Evolutionary conservation across 2,113 vertebrate species (phyloP).

Genomic region (Prionailurus bengalensis): DNA sequence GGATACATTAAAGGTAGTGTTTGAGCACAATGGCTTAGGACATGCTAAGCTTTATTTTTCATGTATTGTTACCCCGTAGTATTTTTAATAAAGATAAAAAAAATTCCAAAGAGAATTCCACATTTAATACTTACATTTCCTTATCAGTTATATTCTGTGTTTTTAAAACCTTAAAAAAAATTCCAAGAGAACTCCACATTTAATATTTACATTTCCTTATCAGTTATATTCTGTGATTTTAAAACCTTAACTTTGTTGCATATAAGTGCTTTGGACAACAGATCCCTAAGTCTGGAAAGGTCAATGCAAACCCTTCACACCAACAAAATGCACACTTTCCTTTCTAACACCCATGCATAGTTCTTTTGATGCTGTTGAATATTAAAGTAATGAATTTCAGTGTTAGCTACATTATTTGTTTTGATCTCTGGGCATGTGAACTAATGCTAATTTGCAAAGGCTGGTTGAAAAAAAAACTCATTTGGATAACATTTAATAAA

Average conservation of each 20-base stretch:
- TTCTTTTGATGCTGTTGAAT: constrained; percentile 26
- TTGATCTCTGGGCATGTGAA: constrained; percentile 5
- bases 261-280: not conserved
- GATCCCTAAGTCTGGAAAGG: not conserved
- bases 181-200: not conserved
- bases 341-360: not conserved
- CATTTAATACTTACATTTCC: not conserved
- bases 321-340: not conserved
- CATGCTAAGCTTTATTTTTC: not conserved
- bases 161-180: constrained; percentile 42
- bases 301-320: not conserved
- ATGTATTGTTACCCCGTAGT: not conserved
- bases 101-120: not conserved
- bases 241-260: constrained; percentile 46
- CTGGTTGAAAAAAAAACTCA: not conserved
- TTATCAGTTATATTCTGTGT: not conserved
- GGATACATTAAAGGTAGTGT: accelerated
- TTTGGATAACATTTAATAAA: constrained; percentile 70
- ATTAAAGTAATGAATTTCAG: constrained; percentile 1
- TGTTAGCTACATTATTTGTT: constrained; percentile 58
- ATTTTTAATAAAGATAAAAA: constrained; percentile 26
- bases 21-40: not conserved
- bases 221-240: not conserved
- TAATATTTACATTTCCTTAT: not conserved
- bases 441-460: constrained; percentile 59